Evolutionary conservation across 2,888 invertebrate genomes (phyloP).

Genomic region (Leucophenga montana): DNA sequence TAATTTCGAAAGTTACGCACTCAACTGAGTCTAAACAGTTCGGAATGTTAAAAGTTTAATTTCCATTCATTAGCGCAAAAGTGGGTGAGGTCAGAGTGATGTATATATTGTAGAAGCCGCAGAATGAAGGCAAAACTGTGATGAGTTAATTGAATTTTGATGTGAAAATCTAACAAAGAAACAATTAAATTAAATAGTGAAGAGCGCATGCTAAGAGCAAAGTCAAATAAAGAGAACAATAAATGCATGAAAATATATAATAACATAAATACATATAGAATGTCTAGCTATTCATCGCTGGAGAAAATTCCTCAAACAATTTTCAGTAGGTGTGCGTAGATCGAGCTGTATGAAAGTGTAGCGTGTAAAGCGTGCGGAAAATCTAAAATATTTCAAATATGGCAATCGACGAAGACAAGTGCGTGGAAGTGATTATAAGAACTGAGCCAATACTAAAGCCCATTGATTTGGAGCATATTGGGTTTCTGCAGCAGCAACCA

Average conservation of each 20-base stretch:
- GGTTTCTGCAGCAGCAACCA: slow-evolving; percentile 56
- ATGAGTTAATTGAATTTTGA: slow-evolving; percentile 32
- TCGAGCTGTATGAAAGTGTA: no score
- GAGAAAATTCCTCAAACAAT: not conserved
- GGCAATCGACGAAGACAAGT: slow-evolving; percentile 51
- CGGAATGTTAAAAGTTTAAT: no score
- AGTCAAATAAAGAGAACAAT: not conserved
- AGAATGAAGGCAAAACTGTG: not conserved
- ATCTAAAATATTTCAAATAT: slow-evolving; percentile 34
- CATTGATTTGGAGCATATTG: slow-evolving; percentile 53
- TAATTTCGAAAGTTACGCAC: no score
- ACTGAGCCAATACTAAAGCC: slow-evolving; percentile 43
- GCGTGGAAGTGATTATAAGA: slow-evolving; percentile 47
- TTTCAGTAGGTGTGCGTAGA: no score
- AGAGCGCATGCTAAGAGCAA: slow-evolving; percentile 3
- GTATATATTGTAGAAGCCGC: not conserved
- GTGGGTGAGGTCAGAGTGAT: slow-evolving; percentile 35
- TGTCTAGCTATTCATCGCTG: not conserved
- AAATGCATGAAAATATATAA: not conserved
- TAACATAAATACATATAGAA: not conserved
- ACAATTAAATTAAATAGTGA: not conserved
- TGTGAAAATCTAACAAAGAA: not conserved
- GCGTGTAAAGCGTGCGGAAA: no score
- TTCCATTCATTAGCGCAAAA: slow-evolving; percentile 22
- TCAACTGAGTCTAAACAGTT: no score